Evolutionary conservation across 2,113 vertebrate species (phyloP).

Genomic region (Neolamprologus modestus): DNA sequence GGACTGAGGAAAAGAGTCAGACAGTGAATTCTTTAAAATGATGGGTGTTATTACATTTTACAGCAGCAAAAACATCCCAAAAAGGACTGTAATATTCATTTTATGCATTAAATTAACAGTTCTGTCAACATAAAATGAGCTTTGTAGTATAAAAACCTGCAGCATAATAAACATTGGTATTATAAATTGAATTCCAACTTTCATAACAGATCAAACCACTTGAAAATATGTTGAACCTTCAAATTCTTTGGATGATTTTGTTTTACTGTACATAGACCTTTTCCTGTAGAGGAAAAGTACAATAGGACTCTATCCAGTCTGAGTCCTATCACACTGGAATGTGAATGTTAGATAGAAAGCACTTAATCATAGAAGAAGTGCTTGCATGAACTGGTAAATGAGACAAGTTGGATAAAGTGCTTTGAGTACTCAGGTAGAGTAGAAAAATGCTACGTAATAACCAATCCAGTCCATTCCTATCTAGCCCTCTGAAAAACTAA

Average conservation of each 20-base stretch:
- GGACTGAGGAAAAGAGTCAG: neutral
- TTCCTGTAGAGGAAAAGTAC: neutral
- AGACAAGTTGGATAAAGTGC: neutral
- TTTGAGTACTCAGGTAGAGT: neutral
- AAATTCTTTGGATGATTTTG: neutral
- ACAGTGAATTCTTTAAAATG: neutral
- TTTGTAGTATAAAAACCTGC: neutral
- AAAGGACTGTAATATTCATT: neutral
- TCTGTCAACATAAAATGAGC: neutral
- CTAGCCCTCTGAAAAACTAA: neutral
- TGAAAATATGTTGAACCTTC: neutral
- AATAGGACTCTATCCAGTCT: neutral
- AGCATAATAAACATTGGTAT: neutral
- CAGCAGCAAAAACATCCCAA: neutral
- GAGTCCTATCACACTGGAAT: neutral
- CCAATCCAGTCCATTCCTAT: neutral
- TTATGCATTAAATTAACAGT: neutral
- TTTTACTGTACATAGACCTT: neutral
- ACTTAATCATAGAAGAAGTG: neutral
- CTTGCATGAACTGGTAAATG: neutral
- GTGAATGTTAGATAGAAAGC: neutral
- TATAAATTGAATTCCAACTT: neutral
- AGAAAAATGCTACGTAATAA: neutral
- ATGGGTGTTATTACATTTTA: neutral
- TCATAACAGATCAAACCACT: neutral